Evolutionary conservation across 2,888 invertebrate species (phyloP).

Genomic region (Aphodius granarius): DNA sequence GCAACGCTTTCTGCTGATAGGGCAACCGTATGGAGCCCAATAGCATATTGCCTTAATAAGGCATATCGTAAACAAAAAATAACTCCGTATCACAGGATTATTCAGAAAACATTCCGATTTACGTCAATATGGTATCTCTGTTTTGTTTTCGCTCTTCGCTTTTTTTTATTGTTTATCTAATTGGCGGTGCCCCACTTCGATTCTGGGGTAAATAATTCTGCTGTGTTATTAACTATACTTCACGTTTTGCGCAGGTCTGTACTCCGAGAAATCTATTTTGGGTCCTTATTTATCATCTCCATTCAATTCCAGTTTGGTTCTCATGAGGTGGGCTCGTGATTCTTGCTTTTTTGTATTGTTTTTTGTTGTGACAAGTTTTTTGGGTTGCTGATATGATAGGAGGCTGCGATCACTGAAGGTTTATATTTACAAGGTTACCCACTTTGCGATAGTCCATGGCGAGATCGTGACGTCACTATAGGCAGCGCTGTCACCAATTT

Average conservation of each 20-base stretch:
- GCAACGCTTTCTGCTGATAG: conserved; percentile 75
- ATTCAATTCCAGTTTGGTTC: neutral
- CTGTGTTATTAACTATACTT: neutral
- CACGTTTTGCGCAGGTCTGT: neutral
- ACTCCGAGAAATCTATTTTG: neutral
- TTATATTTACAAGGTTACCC: no score
- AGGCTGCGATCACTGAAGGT: no score
- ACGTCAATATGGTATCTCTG: neutral
- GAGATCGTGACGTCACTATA: no score
- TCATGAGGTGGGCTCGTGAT: neutral
- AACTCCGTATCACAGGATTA: conserved; percentile 11
- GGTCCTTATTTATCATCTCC: neutral
- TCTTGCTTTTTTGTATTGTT: neutral
- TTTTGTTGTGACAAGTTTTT: neutral
- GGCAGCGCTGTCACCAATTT: no score
- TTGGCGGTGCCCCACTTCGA: neutral
- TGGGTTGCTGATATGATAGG: neutral
- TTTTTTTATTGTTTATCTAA: neutral
- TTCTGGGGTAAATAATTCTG: neutral
- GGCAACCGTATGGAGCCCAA: conserved; percentile 62
- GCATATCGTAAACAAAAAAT: conserved; percentile 16
- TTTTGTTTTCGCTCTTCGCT: neutral
- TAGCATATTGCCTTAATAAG: conserved; percentile 45
- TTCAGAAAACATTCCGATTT: neutral
- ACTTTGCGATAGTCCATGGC: no score